Evolutionary conservation across 2,888 invertebrate genomes (phyloP), one percentile per base, ranked within the genome.

Genomic region (Amblyjoppa fuscipennis): DNA sequence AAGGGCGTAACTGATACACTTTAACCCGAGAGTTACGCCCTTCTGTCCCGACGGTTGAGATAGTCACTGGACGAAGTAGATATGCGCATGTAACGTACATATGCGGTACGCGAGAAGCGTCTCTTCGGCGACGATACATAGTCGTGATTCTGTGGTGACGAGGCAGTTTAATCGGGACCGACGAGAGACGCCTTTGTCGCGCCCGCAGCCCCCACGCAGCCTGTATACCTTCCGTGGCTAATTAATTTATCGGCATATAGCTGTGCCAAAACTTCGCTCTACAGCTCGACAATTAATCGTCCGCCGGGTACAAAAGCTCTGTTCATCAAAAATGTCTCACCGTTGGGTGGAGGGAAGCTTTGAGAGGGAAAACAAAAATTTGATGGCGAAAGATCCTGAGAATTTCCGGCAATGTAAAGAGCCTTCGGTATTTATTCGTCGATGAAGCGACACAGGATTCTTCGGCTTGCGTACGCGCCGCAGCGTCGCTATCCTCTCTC

Each of bases 81-180:
- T 25, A 53, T 34, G 53, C 20, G 34, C 34, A 28, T 66, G n/a
- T 38, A 71, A 25, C 7, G 53, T 71, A 71, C 45, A 69, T 66
- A 59, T 25, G 28, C 28, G 59, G 11, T 11, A 59, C 25, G 59
- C 59, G 59, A 66, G 59, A 66, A 73, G 6, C 56, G 38, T 56
- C 38, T 73, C 38, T 53, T 56, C 2, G 38, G 20, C 25, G 38
- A 25, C 20, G 20, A 56, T 38, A 56, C 71, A 73, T 25, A 34
- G 53, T 56, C 25, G 38, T 34, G 56, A 73, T 73, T 56, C 53
- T 73, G 25, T 56, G 25, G 71, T 73, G 71, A 73, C 71, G 56
- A 73, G 38, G 38, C 56, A 41, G 71, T 73, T 56, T 73, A 73
- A 73, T 56, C 71, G 51, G 49, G 51, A 49, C 31, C 70, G 70